These are phyloP conservation scores for Caenorhabditis sp. DNA, from an alignment of 2,888 invertebrate species.

Conservation along the genomic window DNA sequence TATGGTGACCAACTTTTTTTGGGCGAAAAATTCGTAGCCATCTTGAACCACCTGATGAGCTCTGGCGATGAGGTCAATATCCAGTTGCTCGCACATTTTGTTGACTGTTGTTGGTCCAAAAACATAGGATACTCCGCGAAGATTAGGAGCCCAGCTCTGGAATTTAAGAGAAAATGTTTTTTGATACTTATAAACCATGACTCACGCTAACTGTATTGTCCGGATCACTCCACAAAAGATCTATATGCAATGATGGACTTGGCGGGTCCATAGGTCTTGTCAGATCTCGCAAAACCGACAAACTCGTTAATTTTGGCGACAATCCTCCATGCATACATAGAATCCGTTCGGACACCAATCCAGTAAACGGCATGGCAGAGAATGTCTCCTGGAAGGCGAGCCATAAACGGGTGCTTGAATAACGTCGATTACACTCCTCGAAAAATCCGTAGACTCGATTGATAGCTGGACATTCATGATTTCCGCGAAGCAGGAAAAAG, in stretches of 20 bases:
- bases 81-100: constrained; percentile 35
- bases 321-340: constrained; percentile 58
- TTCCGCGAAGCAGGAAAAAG: constrained; percentile 59
- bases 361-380: constrained; percentile 56
- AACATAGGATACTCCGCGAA: constrained; percentile 75
- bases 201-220: constrained; percentile 21
- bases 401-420: constrained; percentile 54
- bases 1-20: constrained; percentile 58
- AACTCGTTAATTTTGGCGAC: constrained; percentile 44
- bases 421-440: constrained; percentile 58
- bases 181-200: neutral
- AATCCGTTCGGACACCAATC: constrained; percentile 49
- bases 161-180: neutral
- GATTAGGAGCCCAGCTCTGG: constrained; percentile 54
- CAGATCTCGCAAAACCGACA: constrained; percentile 47
- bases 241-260: constrained; percentile 71
- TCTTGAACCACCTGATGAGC: constrained; percentile 74
- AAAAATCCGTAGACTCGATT: constrained; percentile 63
- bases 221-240: constrained; percentile 72
- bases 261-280: constrained; percentile 64
- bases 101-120: constrained; percentile 75
- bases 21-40: constrained; percentile 76
- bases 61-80: constrained; percentile 62
- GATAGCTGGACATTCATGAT: constrained; percentile 56
- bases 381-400: constrained; percentile 57